Evolutionary conservation across 1,140 invertebrate genomes (phyloP).

Genomic region (Macrobrachium rosenbergii): DNA sequence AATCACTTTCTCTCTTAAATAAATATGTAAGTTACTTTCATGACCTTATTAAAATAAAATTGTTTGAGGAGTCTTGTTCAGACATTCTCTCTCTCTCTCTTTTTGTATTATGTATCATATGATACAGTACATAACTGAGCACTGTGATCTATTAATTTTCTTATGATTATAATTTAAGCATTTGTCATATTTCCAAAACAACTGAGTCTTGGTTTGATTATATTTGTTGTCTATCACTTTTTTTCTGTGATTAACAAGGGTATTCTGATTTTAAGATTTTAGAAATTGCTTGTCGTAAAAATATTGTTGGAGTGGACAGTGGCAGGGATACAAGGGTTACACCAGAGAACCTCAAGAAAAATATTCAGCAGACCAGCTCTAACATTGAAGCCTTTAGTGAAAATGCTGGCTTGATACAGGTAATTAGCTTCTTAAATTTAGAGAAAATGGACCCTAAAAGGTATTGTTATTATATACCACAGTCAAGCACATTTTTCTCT

Average conservation of each 20-base stretch:
- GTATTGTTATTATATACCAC: neutral
- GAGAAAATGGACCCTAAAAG: no score
- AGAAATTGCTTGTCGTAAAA: constrained; percentile 28
- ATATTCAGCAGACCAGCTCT: constrained; percentile 46
- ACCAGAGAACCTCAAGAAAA: constrained; percentile 37
- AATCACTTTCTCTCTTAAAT: constrained; percentile 41
- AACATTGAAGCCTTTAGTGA: constrained; percentile 52
- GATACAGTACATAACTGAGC: no score
- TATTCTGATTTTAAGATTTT: constrained; percentile 18
- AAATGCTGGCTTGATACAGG: constrained; percentile 53
- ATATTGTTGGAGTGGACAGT: neutral
- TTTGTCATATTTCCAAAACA: neutral
- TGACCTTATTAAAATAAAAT: neutral
- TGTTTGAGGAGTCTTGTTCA: no score
- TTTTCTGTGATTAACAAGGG: neutral
- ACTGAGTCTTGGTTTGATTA: no score
- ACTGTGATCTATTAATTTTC: neutral
- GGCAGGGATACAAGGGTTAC: neutral
- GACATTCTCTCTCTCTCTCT: no score
- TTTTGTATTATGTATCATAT: no score
- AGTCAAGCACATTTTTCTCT: neutral
- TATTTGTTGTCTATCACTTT: no score
- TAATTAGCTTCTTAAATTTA: neutral
- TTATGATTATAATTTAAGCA: neutral
- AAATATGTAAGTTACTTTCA: constrained; percentile 31